A percentile compares a stretch with the other conserved stretches of the same genome.
Conservation (phyloP, 2,113 vertebrate genomes). For the Archocentrus centrarchus region DNA sequence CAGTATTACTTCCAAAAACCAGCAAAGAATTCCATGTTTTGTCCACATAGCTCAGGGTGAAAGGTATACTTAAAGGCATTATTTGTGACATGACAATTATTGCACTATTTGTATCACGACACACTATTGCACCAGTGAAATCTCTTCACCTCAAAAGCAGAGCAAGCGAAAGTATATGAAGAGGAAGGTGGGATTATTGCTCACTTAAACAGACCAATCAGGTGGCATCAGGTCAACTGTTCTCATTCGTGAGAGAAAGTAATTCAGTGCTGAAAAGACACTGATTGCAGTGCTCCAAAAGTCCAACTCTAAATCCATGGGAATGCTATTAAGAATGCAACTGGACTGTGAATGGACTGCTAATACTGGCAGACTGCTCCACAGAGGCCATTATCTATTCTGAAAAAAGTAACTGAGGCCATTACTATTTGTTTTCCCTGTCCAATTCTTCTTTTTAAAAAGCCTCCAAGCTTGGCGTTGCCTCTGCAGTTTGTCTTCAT, state of each 20-base stretch:
- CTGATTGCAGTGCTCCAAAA: conserved; percentile 53
- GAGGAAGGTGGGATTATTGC: conserved; percentile 24
- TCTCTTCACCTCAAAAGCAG: conserved; percentile 3
- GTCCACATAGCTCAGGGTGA: neutral
- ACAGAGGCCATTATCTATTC: conserved; percentile 40
- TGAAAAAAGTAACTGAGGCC: conserved; percentile 29
- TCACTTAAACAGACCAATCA: conserved; percentile 25
- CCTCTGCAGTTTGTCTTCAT: conserved; percentile 1
- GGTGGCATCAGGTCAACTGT: conserved; percentile 9
- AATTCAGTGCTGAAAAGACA: conserved; percentile 53
- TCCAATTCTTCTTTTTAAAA: conserved; percentile 23
- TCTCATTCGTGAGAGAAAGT: conserved; percentile 6
- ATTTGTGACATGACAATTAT: neutral
- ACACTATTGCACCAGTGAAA: neutral
- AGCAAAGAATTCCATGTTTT: neutral
- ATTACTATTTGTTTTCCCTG: conserved; percentile 44
- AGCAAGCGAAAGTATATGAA: neutral
- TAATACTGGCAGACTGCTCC: conserved; percentile 67
- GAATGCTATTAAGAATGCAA: conserved; percentile 52
- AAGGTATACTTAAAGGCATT: neutral
- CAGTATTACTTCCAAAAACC: neutral
- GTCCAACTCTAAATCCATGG: conserved; percentile 43
- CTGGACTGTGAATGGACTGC: conserved; percentile 59
- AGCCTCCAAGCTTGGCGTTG: neutral
- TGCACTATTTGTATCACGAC: neutral